Conservation (phyloP, 2,888 invertebrate species). For the Drosophila kokeensis region DNA sequence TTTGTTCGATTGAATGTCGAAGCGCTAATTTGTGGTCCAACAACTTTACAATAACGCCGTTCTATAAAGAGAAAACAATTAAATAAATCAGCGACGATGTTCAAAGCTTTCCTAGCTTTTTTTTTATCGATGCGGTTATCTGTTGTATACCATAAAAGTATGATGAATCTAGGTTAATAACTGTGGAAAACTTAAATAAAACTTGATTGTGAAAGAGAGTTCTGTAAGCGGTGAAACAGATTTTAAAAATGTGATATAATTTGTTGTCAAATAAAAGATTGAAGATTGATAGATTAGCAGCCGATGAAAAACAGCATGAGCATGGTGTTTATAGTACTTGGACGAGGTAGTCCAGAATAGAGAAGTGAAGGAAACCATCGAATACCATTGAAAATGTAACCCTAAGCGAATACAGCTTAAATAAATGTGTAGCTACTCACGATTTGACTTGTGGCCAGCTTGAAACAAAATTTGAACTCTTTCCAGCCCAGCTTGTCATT, state of each 20-base stretch:
- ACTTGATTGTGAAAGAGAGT: too few species aligned
- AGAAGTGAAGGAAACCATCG: background rate
- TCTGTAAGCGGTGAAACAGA: too few species aligned
- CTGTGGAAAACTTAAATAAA: too few species aligned
- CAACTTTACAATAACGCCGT: conserved; percentile 86
- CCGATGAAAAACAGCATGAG: too few species aligned
- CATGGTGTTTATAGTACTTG: background rate
- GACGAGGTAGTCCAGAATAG: background rate
- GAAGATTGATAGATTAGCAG: too few species aligned
- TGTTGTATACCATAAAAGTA: too few species aligned
- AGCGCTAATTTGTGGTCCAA: conserved; percentile 86
- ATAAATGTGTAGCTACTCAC: conserved; percentile 84
- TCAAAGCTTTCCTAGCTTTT: too few species aligned
- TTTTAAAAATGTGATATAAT: too few species aligned
- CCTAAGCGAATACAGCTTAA: background rate
- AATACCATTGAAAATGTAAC: background rate
- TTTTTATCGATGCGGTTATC: too few species aligned
- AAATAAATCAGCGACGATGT: too few species aligned
- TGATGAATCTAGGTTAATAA: too few species aligned
- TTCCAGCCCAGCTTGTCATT: conserved; percentile 88
- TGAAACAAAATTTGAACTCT: conserved; percentile 88
- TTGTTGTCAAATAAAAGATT: too few species aligned
- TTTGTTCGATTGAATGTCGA: conserved; percentile 86
- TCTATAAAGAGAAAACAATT: conserved; percentile 79
- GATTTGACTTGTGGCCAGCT: conserved; percentile 88